Base-by-base conservation (phyloP, 1,140 invertebrate genomes). In the Lanistes nyassanus region DNA sequence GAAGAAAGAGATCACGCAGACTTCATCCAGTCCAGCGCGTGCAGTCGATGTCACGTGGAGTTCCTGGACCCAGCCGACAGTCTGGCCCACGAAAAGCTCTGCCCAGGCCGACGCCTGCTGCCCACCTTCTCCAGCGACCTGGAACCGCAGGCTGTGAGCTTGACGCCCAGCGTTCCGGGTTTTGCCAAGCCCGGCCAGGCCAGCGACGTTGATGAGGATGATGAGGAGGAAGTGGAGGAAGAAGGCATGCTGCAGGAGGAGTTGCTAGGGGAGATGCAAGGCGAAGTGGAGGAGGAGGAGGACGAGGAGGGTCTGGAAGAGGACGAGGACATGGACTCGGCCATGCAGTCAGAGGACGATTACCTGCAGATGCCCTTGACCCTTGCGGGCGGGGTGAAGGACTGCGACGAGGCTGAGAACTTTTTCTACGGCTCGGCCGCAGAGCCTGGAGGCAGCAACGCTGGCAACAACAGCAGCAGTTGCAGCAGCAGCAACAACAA, bases 141-240 rank as follows among this genome's bases (percentile, higher is more conserved):
- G 36, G 47, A 53, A 9, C n/a, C 19, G 47, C 19, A 16, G n/a
- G 1, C 37, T 47, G 47, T 23, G 19, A 29, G 31, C 37, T 64
- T 21, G 16, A 29, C 37, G 55, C 11, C 16, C 36, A 21, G 23
- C 11, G 11, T 11, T 1, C 13, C 3, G 58, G 58, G 9, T 1
- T 26, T 29, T 26, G 58, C 3, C n/a, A 34, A 60, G 9, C 42
- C 42, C 3, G 51, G 34, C 0, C 36, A 21, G 16, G 62, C 60
- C 3, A 53, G 58, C 16, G 72, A 74, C 11, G 39, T 13, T 3
- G 47, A 58, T 21, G 62, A 66, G 58, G 60, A 47, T 13, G 71
- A 64, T 37, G 75, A 76, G 26, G 55, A 71, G 31, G 69, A 74
- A 16, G 62, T 66, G 23, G 76, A 77, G 37, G 76, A 77, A 19